Evolutionary conservation across 2,797 vertebrate genomes (phyloP), one percentile per base, ranked within the genome.

Genomic region (Diplodus sargus): DNA sequence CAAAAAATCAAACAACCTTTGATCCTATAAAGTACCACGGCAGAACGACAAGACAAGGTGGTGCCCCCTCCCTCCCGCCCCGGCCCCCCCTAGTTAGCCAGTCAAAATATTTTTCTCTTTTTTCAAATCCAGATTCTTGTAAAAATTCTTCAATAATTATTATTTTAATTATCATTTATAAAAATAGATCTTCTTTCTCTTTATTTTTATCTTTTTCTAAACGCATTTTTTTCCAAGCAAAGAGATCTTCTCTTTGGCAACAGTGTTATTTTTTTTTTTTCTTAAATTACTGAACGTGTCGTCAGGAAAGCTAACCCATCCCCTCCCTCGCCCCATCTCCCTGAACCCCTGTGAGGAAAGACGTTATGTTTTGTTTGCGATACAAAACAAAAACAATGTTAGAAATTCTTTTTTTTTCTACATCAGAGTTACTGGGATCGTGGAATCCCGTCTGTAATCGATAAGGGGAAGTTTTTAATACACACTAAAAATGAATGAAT

Each of bases 51-150:
- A 96, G 97, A 99, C 97, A 98, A 99, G 97, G 97, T 98, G 97
- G 98, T 96, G 97, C 96, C 92, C 90, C 97, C 94, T 87, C 93
- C 93, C 94, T 70, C 92, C 96, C 96, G 93, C 96, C 92, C 93
- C 91, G 45, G 84, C 88, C 93, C 91, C 96, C 97, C 97, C 96
- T 96, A 97, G 97, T 98, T 98, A 98, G 98, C 97, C 98, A 99
- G 98, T 98, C 98, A 99, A 99, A 99, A 99, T 99, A 99, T 99
- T 98, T 98, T 97, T 96, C 97, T 96, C 93, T 95, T 96, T 96
- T 98, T 97, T 99, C 98, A 99, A 99, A 99, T 99, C 98, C 98
- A 99, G 98, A 98, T 99, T 99, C 97, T 97, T 98, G 98, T 99
- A 99, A 99, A 99, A 99, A 99, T 99, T 99, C 97, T 98, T 98